Evolutionary conservation across 2,113 vertebrate species (phyloP).

Genomic region (Myrmecophaga tridactyla): DNA sequence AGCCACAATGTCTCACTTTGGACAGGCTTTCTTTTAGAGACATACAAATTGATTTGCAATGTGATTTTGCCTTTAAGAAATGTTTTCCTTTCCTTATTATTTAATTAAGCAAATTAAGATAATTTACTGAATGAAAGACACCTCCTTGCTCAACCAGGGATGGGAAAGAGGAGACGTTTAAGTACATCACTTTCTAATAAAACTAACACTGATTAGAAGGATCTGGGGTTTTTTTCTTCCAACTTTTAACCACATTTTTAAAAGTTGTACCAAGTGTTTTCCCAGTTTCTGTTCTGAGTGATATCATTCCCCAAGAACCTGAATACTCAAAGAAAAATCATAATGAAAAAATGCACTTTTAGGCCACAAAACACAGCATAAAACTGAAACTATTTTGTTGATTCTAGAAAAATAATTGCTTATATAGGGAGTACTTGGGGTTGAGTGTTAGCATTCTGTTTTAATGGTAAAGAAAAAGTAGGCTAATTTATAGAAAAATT

Average conservation of each 20-base stretch:
- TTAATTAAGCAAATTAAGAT: slow-evolving; percentile 20
- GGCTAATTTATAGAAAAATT: neutral
- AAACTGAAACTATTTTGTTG: slow-evolving; percentile 51
- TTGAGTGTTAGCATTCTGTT: neutral
- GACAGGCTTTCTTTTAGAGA: neutral
- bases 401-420: slow-evolving; percentile 69
- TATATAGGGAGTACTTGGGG: neutral
- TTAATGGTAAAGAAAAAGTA: neutral
- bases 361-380: slow-evolving; percentile 61
- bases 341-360: slow-evolving; percentile 65
- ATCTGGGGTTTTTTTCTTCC: slow-evolving; percentile 2
- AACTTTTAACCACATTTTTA: slow-evolving; percentile 67
- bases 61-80: neutral
- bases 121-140: slow-evolving; percentile 59
- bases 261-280: slow-evolving; percentile 56
- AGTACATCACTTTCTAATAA: slow-evolving; percentile 11
- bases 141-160: neutral
- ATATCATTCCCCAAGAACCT: slow-evolving; percentile 73
- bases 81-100: neutral
- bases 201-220: slow-evolving; percentile 64
- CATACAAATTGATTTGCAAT: neutral
- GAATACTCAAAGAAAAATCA: slow-evolving; percentile 68
- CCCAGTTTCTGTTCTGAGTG: slow-evolving; percentile 63
- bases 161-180: neutral
- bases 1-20: neutral